Base-by-base conservation (phyloP, 2,888 invertebrate species). In the Mesorhabditis spiculigera region DNA sequence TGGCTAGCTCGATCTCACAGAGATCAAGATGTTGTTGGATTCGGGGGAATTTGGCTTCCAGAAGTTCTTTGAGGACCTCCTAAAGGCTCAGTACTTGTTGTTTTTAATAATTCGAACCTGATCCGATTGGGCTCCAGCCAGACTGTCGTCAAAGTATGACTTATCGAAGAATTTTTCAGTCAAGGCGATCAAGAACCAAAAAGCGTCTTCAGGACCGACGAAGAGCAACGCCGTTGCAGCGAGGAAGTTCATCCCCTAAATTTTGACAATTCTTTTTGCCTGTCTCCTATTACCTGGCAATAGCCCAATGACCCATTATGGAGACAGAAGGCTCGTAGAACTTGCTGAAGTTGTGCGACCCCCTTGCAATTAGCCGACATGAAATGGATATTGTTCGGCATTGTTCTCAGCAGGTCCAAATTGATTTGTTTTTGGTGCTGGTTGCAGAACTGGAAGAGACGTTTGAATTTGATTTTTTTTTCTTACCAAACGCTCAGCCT, bases 121-220 rank as follows among this genome's bases (percentile, higher is more conserved):
- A 81, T 89, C 89, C 5, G 88, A 87, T 80, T 88, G 88, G 4
- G 89, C 89, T 4, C 89, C 89, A 28, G 87, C 87, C 70, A 89
- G 81, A 73, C 86, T 87, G 72, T 87, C 85, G 78, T 89, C 89
- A 75, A 89, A 89, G 76, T 89, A 89, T 71, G 87, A 86, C 4
- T 86, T 82, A 5, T 87, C 85, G 76, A 89, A 89, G 75, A 87
- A 89, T 63, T 86, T 80, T 77, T 89, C 89, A 4, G 89, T 89
- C 45, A 89, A 82, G 0, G 89, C 89, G n/a, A 89, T 87, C 76
- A 89, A 81, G 50, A 88, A 87, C 89, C 89, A 89, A 82, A 89
- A 89, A 4, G 89, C 87, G 77, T 89, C 89, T 77, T 89, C 88
- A 3, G 89, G 87, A 68, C 88, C 87, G 76, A 89, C 86, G 73